Evolutionary conservation across 2,797 vertebrate genomes (phyloP).

Genomic region (Eulemur albifrons): DNA sequence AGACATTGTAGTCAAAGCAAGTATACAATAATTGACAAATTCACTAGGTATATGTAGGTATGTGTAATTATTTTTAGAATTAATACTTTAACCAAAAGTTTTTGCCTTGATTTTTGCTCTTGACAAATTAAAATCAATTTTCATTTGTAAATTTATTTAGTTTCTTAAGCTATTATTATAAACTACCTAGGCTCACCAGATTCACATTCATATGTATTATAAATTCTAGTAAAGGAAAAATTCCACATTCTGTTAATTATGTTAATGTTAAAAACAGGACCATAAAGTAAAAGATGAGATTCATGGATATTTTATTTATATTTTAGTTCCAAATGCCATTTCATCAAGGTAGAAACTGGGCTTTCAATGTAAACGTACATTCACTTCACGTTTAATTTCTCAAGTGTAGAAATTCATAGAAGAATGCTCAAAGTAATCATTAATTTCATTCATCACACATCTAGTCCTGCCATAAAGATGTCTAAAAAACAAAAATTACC

Average conservation of each 20-base stretch:
- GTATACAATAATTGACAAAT: not conserved
- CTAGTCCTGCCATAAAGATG: not conserved
- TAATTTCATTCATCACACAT: constrained; percentile 15
- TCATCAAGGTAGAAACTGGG: constrained; percentile 4
- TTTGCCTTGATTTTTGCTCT: not conserved
- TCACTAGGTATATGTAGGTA: not conserved
- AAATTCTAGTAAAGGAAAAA: not conserved
- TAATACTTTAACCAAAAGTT: not conserved
- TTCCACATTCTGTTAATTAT: not conserved
- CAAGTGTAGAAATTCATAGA: not conserved
- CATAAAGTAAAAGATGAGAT: constrained; percentile 11
- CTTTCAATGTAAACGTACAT: not conserved
- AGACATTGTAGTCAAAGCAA: not conserved
- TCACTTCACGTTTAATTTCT: constrained; percentile 25
- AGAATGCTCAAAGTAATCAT: not conserved
- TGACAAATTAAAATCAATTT: constrained; percentile 41
- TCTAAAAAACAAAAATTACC: constrained; percentile 20
- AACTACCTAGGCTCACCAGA: not conserved
- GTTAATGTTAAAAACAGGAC: constrained; percentile 29
- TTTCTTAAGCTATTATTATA: constrained; percentile 10
- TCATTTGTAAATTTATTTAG: not conserved
- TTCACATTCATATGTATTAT: not conserved
- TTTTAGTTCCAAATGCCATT: constrained; percentile 32
- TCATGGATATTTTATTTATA: not conserved
- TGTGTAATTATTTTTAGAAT: not conserved